These are phyloP conservation scores for Lymantria monacha DNA, from an alignment of 2,888 invertebrate genomes.

Conservation along the genomic window DNA sequence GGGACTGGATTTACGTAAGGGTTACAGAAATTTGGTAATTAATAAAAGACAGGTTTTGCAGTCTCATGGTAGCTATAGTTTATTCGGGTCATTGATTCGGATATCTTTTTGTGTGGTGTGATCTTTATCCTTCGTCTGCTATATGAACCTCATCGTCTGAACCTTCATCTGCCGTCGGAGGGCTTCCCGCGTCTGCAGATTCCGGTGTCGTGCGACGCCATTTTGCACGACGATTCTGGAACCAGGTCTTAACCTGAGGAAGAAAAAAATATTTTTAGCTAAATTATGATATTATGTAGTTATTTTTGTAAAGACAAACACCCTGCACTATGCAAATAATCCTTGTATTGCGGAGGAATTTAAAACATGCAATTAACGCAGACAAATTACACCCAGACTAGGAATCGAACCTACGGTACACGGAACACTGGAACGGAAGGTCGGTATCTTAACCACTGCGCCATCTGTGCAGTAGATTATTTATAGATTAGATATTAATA, in stretches of 20 bases:
- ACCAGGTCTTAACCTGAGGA: conserved; percentile 89
- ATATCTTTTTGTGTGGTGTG: neutral
- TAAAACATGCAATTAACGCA: too few species aligned
- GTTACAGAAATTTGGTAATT: too few species aligned
- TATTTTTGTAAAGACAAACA: too few species aligned
- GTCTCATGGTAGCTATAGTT: neutral
- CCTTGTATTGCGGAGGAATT: too few species aligned
- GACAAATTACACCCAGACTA: too few species aligned
- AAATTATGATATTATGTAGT: neutral
- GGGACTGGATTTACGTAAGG: too few species aligned
- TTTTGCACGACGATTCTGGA: conserved; percentile 90
- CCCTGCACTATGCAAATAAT: too few species aligned
- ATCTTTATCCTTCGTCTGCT: conserved; percentile 43
- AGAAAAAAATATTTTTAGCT: neutral
- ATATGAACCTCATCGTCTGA: conserved; percentile 65
- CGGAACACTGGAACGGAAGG: too few species aligned
- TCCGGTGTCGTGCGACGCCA: conserved; percentile 84
- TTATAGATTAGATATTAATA: too few species aligned
- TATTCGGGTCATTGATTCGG: neutral
- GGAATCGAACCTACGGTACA: too few species aligned
- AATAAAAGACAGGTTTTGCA: neutral
- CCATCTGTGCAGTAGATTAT: too few species aligned
- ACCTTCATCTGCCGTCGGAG: conserved; percentile 60
- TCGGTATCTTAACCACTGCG: too few species aligned
- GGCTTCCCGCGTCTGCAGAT: conserved; percentile 71